phyloP scores from a whole-genome alignment of 2,888 invertebrate species.

The Calliphora vomitoria region DNA sequence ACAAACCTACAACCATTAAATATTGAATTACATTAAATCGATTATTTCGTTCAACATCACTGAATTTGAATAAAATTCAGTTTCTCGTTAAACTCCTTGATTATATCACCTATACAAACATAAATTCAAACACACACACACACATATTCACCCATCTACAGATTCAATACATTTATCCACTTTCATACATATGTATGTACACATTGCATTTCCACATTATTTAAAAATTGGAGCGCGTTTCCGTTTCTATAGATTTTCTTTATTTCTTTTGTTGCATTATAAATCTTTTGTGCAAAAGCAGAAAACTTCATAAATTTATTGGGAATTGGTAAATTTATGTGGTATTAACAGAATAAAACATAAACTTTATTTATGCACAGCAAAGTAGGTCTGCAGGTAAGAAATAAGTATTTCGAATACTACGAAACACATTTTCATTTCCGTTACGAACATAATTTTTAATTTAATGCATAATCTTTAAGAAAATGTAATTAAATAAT shows the following conservation, averaged over 20 bases:
- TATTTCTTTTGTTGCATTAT: conserved; percentile 53
- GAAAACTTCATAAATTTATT: conserved; percentile 52
- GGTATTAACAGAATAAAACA: conserved; percentile 13
- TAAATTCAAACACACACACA: neutral
- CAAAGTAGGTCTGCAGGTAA: conserved; percentile 48
- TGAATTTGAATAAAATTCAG: conserved; percentile 58
- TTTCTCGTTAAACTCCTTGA: conserved; percentile 43
- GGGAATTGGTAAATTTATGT: conserved; percentile 61
- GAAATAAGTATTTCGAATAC: conserved; percentile 11
- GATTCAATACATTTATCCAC: neutral
- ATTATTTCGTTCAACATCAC: conserved; percentile 66
- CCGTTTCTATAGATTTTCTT: conserved; percentile 61
- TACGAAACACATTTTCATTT: neutral
- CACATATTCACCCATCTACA: neutral
- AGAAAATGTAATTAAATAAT: neutral
- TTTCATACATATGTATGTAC: neutral
- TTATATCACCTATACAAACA: conserved; percentile 23
- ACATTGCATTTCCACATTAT: conserved; percentile 33
- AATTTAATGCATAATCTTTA: neutral
- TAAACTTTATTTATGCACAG: conserved; percentile 34
- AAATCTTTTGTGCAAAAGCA: conserved; percentile 40
- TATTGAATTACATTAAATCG: conserved; percentile 62
- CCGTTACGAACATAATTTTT: conserved; percentile 11
- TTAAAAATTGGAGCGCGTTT: conserved; percentile 66
- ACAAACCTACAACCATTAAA: conserved; percentile 12